Evolutionary conservation across 2,888 invertebrate species (phyloP), one percentile per base, ranked within the genome.

Genomic region (Euphydryas editha): DNA sequence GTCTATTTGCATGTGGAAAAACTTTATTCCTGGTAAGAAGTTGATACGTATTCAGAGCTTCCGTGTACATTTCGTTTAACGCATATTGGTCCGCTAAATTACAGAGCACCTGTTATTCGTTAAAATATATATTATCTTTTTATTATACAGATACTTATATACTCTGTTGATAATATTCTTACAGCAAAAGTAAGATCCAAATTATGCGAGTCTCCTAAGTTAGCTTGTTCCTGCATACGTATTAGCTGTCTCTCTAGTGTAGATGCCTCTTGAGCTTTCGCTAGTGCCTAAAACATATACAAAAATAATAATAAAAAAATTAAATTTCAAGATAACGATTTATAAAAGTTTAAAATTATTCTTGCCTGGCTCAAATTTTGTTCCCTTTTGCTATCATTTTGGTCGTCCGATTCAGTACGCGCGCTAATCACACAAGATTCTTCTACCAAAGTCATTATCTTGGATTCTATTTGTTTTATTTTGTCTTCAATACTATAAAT

Each of bases 241-340:
- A 98, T 97, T 58, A 99, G 90, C 72, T 96, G 96, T 64, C 98
- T 94, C 84, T 99, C 99, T 80, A 99, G 95, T 10, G 98, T 95
- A 0, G 98, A 98, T 0, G 99, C 99, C 85, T 99, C 99, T 85
- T 99, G 99, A 0, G 99, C 99, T 84, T 98, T 97, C 62, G 97
- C 96, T 56, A 99, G 86, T 0, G 98, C 93, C 93, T 93, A 71
- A 3, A 78, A 75, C 49, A 42, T n/a, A 1, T 51, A 10, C 20
- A 39, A 3, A 5, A 11, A 21, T 7, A 51, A 5, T 1, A 2
- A 44, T 30, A 10, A 20, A 47, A 10, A 36, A 47, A 44, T 51
- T 2, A 24, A 1, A 49, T 13, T n/a, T 0, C 6, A 13, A 18
- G 13, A 2, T 17, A 54, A 8, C 13, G 15, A 20, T 17, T 4